Base-by-base conservation (phyloP, 2,888 invertebrate genomes). In the Cerastis rubricosa region DNA sequence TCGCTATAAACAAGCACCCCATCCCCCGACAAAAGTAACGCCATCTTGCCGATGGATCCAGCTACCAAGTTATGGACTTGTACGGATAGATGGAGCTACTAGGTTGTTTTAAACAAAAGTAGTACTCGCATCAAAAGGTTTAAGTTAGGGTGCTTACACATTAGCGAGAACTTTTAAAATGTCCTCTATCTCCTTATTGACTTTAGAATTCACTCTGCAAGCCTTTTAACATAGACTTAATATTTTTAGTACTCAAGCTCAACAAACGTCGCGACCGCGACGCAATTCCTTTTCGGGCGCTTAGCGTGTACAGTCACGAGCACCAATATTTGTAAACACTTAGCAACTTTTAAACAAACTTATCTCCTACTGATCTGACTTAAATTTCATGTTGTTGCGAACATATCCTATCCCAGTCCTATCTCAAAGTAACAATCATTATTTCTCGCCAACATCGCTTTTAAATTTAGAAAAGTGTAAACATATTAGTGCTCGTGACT, bases 81-180 rank as follows among this genome's bases (percentile, higher is more conserved):
- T 45, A 29, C 11, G 1, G 22, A 64, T 29, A 76, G 76, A 49
- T 49, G 49, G 75, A 43, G 19, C 57, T 74, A 68, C 25, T 68
- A 25, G 5, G 47, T 59, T 63, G n/a, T 29, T 29, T n/a, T 11
- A 40, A 47, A 35, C 8, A 70, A 47, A 43, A 66, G 1, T 22
- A 43, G 5, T 19, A 59, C 19, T 59, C 25, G 25, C 25, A 12
- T 7, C 25, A 57, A 57, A 25, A 14, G 29, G 17, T 59, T 7
- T 25, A 59, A 1, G 29, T 29, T 22, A 61, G 29, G 19, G 9
- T 61, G 54, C 12, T 5, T 59, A 35, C 19, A 61, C 35, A 61
- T 11, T n/a, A 54, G 11, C n/a, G n/a, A 8, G n/a, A n/a, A 9
- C 3, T n/a, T 40, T 40, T 40, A 40, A 3, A 40, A 40, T 51